Base-by-base conservation (phyloP, 2,113 vertebrate species). In the Tiliqua scincoides region DNA sequence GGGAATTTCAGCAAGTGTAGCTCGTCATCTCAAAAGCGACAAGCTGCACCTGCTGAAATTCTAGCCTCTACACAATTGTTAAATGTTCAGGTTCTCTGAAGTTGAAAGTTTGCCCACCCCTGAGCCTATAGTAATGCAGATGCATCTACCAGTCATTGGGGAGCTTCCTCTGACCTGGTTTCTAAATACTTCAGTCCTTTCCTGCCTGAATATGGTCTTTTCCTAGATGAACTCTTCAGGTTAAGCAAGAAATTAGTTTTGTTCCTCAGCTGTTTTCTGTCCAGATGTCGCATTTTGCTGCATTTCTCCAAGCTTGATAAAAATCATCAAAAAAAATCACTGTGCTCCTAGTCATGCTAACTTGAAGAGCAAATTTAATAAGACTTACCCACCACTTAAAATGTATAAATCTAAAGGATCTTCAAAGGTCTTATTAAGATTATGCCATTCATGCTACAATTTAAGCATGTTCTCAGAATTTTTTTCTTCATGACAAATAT, bases 401-500 rank as follows among this genome's bases (percentile, higher is more conserved):
- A 14, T 68, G 57, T 88, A 65, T 89, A 81, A 68, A 35, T 90
- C 90, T 79, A 4, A 59, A 80, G 87, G 85, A 10, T 37, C 25
- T 68, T 79, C 3, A 59, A 80, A 88, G 85, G 12, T 37, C 25
- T 59, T 67, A 1, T 18, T 90, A 62, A 85, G 37, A 18, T 88
- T 89, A 59, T 57, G 40, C 54, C 59, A 0, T 88, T 84, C 83
- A 82, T 27, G 89, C 17, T 67, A 82, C 7, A 86, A 10, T 85
- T 89, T 85, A 89, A 89, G 88, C 2, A 8, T 63, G 3, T 85
- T 30, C 82, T 82, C 72, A 88, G 25, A 79, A 25, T 48, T 37
- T 79, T 88, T 71, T 86, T 84, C 91, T 89, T 52, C 83, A 77
- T 91, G 61, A 94, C 88, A 72, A 91, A 93, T 91, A 17, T 87